These are phyloP conservation scores for Acronicta aceris DNA, from an alignment of 2,888 invertebrate genomes.

Conservation along the genomic window DNA sequence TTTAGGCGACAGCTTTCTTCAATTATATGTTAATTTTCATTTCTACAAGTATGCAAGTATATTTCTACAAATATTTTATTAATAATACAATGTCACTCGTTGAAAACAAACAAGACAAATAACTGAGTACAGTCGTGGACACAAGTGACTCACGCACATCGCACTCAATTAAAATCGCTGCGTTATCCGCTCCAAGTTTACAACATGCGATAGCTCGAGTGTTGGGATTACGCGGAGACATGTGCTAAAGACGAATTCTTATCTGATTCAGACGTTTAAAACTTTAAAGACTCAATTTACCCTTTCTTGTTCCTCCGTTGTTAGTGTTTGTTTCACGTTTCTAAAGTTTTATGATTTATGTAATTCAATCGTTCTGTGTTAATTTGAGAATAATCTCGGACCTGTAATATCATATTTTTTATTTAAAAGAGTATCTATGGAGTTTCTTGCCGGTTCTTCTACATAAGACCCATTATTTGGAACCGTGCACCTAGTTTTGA, in stretches of 20 bases:
- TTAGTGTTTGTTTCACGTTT: too few relatives aligned
- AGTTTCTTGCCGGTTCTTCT: too few relatives aligned
- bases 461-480: too few relatives aligned
- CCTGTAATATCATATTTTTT: too few relatives aligned
- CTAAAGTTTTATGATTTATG: too few relatives aligned
- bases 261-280: constrained; percentile 17
- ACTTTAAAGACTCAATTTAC: too few relatives aligned
- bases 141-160: constrained; percentile 23
- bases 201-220: constrained; percentile 5
- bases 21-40: too few relatives aligned
- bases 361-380: too few relatives aligned
- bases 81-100: constrained; percentile 26
- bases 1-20: too few relatives aligned
- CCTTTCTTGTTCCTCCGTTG: too few relatives aligned
- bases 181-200: constrained; percentile 26
- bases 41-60: background rate
- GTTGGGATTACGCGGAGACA: constrained; percentile 8
- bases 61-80: background rate
- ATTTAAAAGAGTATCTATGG: too few relatives aligned
- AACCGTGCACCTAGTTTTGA: too few relatives aligned
- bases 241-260: constrained; percentile 12
- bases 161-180: constrained; percentile 34
- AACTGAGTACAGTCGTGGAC: constrained; percentile 16
- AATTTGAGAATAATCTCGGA: background rate
- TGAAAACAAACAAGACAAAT: constrained; percentile 26